Base-by-base conservation (phyloP, 2,888 invertebrate species). In the Xanthorhoe designata region DNA sequence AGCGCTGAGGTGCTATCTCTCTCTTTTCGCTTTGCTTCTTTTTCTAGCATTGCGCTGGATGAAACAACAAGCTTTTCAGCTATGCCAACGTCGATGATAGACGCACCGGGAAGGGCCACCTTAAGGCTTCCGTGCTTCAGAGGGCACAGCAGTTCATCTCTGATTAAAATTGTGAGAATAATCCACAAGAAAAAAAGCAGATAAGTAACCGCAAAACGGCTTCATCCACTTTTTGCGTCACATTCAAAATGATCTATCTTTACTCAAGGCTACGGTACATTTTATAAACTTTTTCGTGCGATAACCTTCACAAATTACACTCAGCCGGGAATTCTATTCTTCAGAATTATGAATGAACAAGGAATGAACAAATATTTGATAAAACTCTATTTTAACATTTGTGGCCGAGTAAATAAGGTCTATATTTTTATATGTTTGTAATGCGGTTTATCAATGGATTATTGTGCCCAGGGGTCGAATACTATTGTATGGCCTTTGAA, bases 401-500 rank as follows among this genome's bases (percentile, higher is more conserved):
- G 72, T 65, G 55, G 24, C 66, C 54, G 69, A 61, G 74, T 72
- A 64, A 72, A 62, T 73, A 74, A 69, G 76, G 70, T 68, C 68
- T 49, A 61, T 61, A 62, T 42, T 66, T 10, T 53, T 32, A 49
- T 18, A 32, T 17, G 49, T 24, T 38, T 50, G 8, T 51, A 51
- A 42, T 59, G 19, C n/a, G 19, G 19, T 59, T 63, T 68, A 75
- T 75, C 76, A 70, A 75, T 69, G 64, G 64, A 66, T 62, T 70
- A 73, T 70, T 69, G 70, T 38, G 56, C 80, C 72, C 73, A 35
- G 58, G 74, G 80, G 79, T 66, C 66, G 66, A 62, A 61, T 67
- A 64, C 69, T 68, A 75, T 81, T 79, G 78, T 79, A 71, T 71
- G 57, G 68, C 59, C 64, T 69, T 68, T 71, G 71, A 73, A 64